Evolutionary conservation across 1,140 invertebrate genomes (phyloP), one percentile per base, ranked within the genome.

Genomic region (Formica exsecta): DNA sequence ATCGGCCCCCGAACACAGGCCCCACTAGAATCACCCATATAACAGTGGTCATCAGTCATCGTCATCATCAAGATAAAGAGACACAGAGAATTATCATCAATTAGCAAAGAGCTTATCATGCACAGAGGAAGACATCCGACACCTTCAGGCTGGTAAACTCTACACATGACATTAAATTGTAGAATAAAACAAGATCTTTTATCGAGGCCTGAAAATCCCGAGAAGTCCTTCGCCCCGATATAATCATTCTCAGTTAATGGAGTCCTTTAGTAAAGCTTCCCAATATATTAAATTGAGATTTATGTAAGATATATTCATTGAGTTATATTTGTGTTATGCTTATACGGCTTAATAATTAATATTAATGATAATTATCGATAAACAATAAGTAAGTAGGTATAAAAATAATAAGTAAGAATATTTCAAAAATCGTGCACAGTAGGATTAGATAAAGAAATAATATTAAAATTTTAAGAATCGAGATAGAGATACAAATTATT

Each of bases 1-100:
- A 95, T 95, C 95, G 95, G 93, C 95, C 95, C 94, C 95, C 95
- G 94, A 95, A 95, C 94, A 95, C 93, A 92, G 94, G 95, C 92
- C 95, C 95, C 92, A 95, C 95, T 95, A 95, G 91, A 95, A 95
- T 93, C 87, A 94, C 92, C 92, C 92, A 92, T 88, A 87, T 86
- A 91, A 91, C 62, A 92, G 88, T 84, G 90, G 88, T 93, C 92
- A 93, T 94, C 93, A 94, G 93, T 94, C 92, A 94, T 94, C 93
- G 70, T 91, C 92, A 93, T 89, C 61, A 89, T 70, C 59, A 80
- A 61, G 22, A 38, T 48, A 77, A 44, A 51, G 38, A 85, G 79
- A 73, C 57, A 85, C 62, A 85, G 76, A 85, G 76, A 68, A 80
- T 80, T 66, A 80, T 61, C 32, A 75, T 62, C 38, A 65, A 80